phyloP scores from a whole-genome alignment of 2,113 vertebrate species.

The Numida meleagris region DNA sequence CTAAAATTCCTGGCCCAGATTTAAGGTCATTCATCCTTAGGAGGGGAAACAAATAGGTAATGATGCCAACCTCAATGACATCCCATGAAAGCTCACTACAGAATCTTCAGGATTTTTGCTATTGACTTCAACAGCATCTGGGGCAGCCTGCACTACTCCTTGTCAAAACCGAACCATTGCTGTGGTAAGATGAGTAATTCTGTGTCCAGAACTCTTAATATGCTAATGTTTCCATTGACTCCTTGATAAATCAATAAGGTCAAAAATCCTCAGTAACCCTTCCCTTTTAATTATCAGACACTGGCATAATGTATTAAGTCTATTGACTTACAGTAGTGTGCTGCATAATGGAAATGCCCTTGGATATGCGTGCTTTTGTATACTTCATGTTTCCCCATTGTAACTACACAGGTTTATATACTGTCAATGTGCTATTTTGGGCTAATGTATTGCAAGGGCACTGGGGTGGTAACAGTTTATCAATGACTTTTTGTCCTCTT shows the following conservation, averaged over 20 bases:
- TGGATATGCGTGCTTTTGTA: slow-evolving; percentile 17
- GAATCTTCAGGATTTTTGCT: background rate
- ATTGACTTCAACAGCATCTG: background rate
- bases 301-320: slow-evolving; percentile 9
- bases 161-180: background rate
- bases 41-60: background rate
- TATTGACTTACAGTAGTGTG: slow-evolving; percentile 42
- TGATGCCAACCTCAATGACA: background rate
- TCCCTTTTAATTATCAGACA: slow-evolving; percentile 46
- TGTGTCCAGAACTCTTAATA: background rate
- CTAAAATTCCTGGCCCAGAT: background rate
- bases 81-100: background rate
- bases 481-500: slow-evolving; percentile 50
- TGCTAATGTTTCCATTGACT: slow-evolving; percentile 2
- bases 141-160: background rate
- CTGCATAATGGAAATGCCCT: slow-evolving; percentile 55
- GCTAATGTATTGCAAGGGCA: slow-evolving; percentile 59
- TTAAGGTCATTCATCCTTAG: background rate
- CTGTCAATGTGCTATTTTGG: slow-evolving; percentile 44
- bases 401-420: slow-evolving; percentile 66
- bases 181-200: background rate
- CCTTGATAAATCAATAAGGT: slow-evolving; percentile 22
- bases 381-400: slow-evolving; percentile 35
- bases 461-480: slow-evolving; percentile 40
- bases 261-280: slow-evolving; percentile 20